Evolutionary conservation across 2,797 vertebrate species (phyloP), one percentile per base, ranked within the genome.

Genomic region (Cynodonichthys magdalenae): DNA sequence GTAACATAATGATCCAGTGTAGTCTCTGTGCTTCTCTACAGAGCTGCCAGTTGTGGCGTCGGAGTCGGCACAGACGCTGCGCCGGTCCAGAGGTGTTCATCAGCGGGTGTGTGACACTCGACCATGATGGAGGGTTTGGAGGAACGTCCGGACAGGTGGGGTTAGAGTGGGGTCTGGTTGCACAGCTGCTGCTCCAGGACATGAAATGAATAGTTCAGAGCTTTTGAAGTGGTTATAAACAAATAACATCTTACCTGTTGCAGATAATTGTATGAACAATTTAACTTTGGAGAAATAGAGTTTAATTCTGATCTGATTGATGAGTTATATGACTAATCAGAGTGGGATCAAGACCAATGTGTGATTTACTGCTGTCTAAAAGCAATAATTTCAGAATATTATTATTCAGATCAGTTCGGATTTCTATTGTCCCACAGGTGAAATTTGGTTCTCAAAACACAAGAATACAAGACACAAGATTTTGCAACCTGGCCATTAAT

Each of bases 151-250:
- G 75, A 79, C 84, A 90, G 88, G 87, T 83, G 61, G 79, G 89
- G 85, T 86, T 86, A 89, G 77, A 84, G 59, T 57, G 53, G 56
- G 86, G 76, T 85, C 79, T 93, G 90, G 90, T 92, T 91, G 83
- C 89, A 92, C 90, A 91, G 90, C 90, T 92, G 90, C 84, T 27
- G 42, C 63, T 60, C 18, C 60, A 36, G 47, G 61, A 28, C 56
- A 52, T 69, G 28, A 29, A 76, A 64, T 1, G 17, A 39, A 39
- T 10, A 3, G 34, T 31, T 46, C 45, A 46, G 45, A 46, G 7
- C n/a, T 18, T 18, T 19, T 46, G 7, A 46, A 19, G n/a, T 12
- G 9, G 18, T 47, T 47, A 20, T 47, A 18, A 47, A 47, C 18
- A 47, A 47, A 10, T 20, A 20, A 48, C 12, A 48, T 14, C 11